Evolutionary conservation across 2,797 vertebrate species (phyloP).

Genomic region (Apodemus agrarius): DNA sequence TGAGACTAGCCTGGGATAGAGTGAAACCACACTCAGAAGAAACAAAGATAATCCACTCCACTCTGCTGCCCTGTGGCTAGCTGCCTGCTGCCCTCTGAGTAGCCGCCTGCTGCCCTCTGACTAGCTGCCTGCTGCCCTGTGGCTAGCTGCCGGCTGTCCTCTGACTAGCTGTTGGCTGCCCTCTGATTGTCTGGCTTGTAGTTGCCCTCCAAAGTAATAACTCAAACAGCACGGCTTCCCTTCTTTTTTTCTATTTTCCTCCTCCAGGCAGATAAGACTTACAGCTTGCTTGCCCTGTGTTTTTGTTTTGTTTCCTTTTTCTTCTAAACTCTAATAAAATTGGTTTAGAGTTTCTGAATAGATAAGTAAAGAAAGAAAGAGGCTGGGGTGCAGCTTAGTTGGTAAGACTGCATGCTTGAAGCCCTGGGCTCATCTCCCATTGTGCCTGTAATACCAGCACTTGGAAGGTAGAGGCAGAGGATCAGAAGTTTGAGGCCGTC

Average conservation of each 20-base stretch:
- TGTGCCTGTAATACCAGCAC: no score
- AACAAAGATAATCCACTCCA: neutral
- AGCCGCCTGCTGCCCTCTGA: neutral
- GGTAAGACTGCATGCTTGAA: neutral
- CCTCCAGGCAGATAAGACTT: neutral
- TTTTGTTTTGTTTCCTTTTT: neutral
- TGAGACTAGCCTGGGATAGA: neutral
- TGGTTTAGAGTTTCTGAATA: neutral
- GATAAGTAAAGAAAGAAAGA: neutral
- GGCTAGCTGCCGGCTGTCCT: neutral
- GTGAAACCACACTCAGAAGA: neutral
- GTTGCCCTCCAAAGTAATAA: neutral
- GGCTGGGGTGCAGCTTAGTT: neutral
- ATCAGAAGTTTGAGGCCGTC: neutral
- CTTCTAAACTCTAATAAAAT: neutral
- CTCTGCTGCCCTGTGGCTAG: neutral
- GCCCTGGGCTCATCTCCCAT: neutral
- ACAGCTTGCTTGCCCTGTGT: neutral
- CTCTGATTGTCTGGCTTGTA: neutral
- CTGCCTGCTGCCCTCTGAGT: neutral
- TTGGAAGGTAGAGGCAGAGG: neutral
- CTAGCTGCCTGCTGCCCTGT: neutral
- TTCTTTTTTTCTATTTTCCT: neutral
- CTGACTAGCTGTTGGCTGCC: neutral
- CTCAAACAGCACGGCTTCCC: neutral